Percentiles rank a stretch among this genome's conserved stretches.
These are phyloP conservation scores for Leptocoma aspasia DNA, from an alignment of 2,113 vertebrate species.

Conservation along the genomic window DNA sequence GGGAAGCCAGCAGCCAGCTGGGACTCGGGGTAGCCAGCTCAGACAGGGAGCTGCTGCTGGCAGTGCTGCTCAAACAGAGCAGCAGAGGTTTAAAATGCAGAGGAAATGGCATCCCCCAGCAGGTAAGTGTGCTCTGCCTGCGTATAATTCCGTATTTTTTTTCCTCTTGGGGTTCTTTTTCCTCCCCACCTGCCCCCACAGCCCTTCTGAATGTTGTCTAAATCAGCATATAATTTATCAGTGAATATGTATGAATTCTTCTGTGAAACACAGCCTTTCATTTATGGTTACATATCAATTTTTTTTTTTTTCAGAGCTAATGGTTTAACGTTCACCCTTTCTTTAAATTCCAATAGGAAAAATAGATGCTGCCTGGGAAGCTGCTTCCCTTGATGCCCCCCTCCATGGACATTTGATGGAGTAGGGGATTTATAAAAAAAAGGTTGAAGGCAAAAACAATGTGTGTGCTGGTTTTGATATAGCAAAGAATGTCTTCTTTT, in stretches of 20 bases:
- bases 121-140: constrained; percentile 65
- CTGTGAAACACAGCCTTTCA: background rate
- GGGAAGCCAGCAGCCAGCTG: constrained; percentile 69
- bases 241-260: background rate
- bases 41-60: constrained; percentile 11
- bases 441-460: background rate
- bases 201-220: background rate
- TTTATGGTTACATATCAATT: background rate
- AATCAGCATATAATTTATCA: background rate
- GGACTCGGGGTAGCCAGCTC: constrained; percentile 37
- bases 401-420: background rate
- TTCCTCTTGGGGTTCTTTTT: background rate
- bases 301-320: background rate
- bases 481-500: background rate
- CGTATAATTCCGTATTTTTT: rapidly evolving
- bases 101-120: constrained; percentile 75
- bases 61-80: constrained; percentile 30
- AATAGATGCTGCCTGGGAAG: constrained; percentile 6
- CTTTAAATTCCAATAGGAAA: background rate
- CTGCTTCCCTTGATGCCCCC: background rate
- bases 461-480: background rate
- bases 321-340: background rate
- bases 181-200: background rate
- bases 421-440: background rate
- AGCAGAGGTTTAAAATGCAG: constrained; percentile 53